phyloP scores from a whole-genome alignment of 2,113 vertebrate genomes.

The Dicaeum eximium region DNA sequence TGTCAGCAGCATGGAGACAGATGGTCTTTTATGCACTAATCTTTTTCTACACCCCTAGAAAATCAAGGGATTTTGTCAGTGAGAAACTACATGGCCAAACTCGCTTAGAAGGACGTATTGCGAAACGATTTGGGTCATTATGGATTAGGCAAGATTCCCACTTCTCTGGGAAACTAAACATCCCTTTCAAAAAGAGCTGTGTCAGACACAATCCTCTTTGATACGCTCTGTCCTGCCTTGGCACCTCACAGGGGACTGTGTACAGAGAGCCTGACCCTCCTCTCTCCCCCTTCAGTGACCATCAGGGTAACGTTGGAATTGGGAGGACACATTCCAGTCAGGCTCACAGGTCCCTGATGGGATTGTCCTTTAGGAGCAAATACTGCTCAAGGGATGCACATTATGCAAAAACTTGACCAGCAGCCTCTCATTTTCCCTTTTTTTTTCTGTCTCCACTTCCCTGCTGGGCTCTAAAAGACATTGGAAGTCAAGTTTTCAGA shows the following conservation, averaged over 20 bases:
- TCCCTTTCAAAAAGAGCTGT: background rate
- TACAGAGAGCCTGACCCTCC: background rate
- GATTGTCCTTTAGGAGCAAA: background rate
- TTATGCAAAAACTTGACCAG: background rate
- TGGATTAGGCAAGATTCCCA: conserved; percentile 36
- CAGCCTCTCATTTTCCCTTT: background rate
- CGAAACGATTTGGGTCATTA: background rate
- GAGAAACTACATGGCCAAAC: background rate
- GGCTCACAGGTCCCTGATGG: background rate
- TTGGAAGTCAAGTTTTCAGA: background rate
- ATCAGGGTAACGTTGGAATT: fast-evolving
- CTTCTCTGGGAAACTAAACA: background rate
- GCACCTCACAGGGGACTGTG: background rate
- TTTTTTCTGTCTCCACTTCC: background rate
- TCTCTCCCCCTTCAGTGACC: background rate
- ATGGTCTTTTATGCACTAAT: conserved; percentile 52
- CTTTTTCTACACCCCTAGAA: background rate
- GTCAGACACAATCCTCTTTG: background rate
- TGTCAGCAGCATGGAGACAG: conserved; percentile 37
- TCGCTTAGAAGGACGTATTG: background rate
- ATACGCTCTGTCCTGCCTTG: background rate
- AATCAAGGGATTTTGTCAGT: conserved; percentile 14
- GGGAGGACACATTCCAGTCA: fast-evolving
- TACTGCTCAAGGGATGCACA: fast-evolving
- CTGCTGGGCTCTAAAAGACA: background rate